Evolutionary conservation across 35 echinoderm and acorn worm species (phyloP).

Genomic region (Amphiura filiformis): DNA sequence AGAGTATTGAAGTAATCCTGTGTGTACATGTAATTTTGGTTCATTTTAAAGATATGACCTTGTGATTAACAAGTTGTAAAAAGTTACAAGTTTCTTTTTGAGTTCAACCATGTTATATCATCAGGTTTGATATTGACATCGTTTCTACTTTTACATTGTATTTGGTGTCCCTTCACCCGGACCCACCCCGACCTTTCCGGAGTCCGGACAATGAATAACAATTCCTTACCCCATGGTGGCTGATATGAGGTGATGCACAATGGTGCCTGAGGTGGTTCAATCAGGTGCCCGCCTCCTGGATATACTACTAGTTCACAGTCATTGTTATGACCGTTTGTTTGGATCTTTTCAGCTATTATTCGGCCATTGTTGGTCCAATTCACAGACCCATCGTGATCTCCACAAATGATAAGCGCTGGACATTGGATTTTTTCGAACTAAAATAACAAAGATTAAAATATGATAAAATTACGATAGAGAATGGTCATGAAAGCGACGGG

Average conservation of each 20-base stretch:
- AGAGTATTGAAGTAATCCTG: too few relatives aligned
- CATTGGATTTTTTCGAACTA: background rate
- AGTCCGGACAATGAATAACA: background rate
- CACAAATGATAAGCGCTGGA: background rate
- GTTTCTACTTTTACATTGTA: too few relatives aligned
- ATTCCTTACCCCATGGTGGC: background rate
- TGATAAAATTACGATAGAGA: too few relatives aligned
- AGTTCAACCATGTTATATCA: too few relatives aligned
- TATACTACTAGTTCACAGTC: background rate
- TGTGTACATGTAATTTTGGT: too few relatives aligned
- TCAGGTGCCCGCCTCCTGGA: background rate
- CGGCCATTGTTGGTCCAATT: background rate
- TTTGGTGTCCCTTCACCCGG: too few relatives aligned
- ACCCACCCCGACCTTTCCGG: too few relatives aligned
- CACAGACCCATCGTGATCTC: background rate
- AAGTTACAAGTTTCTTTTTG: too few relatives aligned
- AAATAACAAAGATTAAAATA: background rate
- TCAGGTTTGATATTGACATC: too few relatives aligned
- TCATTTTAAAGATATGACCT: too few relatives aligned
- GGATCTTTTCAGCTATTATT: background rate
- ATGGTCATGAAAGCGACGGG: too few relatives aligned
- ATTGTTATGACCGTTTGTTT: background rate
- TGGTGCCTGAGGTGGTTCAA: background rate
- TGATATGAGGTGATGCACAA: background rate
- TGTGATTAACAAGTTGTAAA: too few relatives aligned